Conservation (phyloP, 2,888 invertebrate genomes). For the Ceramica pisi region DNA sequence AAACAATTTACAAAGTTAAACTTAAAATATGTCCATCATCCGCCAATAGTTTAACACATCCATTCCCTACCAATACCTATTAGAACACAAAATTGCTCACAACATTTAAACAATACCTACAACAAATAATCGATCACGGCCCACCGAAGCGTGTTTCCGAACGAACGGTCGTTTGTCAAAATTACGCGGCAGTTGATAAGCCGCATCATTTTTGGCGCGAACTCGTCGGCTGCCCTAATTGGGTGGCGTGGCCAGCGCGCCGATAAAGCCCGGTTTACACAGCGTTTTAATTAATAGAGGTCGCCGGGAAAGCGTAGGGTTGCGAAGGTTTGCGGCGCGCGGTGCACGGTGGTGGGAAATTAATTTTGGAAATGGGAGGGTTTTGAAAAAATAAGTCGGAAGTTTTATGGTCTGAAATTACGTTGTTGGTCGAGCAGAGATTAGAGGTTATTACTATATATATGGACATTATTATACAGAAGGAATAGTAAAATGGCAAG, state of each 20-base stretch:
- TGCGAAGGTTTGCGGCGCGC: conserved; percentile 48
- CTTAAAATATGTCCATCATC: not conserved
- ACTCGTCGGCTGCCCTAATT: conserved; percentile 82
- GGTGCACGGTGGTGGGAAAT: not conserved
- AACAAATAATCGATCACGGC: conserved; percentile 82
- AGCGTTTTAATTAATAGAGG: conserved; percentile 90
- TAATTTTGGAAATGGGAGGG: conserved; percentile 8
- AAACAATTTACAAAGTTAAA: not conserved
- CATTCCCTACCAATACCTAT: conserved; percentile 18
- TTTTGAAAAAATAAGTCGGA: not conserved
- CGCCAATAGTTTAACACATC: conserved; percentile 4
- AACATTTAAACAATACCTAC: conserved; percentile 64
- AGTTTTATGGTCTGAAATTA: too few species aligned
- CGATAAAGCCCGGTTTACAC: conserved; percentile 90
- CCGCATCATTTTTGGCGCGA: conserved; percentile 90
- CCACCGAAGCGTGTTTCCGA: conserved; percentile 78
- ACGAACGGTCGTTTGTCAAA: conserved; percentile 86
- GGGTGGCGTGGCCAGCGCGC: conserved; percentile 82
- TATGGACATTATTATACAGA: too few species aligned
- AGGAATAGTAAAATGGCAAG: too few species aligned
- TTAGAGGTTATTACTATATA: too few species aligned
- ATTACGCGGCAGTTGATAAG: conserved; percentile 87
- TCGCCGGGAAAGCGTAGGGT: conserved; percentile 79
- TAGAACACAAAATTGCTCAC: conserved; percentile 55
- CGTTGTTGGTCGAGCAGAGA: too few species aligned